Percentiles rank a stretch among this genome's conserved stretches.
Conservation (phyloP, 2,797 vertebrate genomes). For the Florisuga fusca region DNA sequence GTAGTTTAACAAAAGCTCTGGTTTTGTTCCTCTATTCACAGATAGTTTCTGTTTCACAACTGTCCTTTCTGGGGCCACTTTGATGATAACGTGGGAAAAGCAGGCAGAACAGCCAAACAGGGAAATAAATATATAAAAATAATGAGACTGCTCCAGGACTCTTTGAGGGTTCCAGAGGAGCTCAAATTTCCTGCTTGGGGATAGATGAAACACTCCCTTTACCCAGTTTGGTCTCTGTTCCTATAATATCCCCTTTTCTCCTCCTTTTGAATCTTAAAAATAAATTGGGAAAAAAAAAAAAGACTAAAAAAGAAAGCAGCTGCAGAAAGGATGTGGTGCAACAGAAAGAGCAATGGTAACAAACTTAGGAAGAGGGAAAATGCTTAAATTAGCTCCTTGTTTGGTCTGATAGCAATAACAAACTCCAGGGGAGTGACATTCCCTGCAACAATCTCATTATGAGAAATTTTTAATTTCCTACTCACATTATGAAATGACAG, state of each 20-base stretch:
- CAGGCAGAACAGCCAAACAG: background rate
- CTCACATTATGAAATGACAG: background rate
- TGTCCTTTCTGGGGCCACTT: slow-evolving; percentile 51
- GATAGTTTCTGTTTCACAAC: background rate
- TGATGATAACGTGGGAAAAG: slow-evolving; percentile 69
- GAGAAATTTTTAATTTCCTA: background rate
- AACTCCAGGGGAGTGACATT: background rate
- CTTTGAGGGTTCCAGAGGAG: slow-evolving; percentile 60
- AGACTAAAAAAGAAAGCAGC: background rate
- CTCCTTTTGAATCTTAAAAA: background rate
- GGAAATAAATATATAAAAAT: slow-evolving; percentile 64
- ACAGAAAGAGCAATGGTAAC: background rate
- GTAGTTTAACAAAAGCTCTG: slow-evolving; percentile 21
- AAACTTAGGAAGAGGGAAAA: background rate
- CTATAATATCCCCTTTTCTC: background rate
- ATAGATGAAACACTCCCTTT: slow-evolving; percentile 56
- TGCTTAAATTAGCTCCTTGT: background rate
- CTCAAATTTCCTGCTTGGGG: slow-evolving; percentile 17
- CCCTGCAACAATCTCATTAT: background rate
- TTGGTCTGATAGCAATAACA: background rate
- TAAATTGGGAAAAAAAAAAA: background rate
- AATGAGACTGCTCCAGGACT: slow-evolving; percentile 23
- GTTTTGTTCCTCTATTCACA: background rate
- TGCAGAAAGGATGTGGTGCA: background rate
- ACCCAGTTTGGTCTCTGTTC: slow-evolving; percentile 33